Evolutionary conservation across 2,113 vertebrate genomes (phyloP).

Genomic region (Sakesphorus luctuosus): DNA sequence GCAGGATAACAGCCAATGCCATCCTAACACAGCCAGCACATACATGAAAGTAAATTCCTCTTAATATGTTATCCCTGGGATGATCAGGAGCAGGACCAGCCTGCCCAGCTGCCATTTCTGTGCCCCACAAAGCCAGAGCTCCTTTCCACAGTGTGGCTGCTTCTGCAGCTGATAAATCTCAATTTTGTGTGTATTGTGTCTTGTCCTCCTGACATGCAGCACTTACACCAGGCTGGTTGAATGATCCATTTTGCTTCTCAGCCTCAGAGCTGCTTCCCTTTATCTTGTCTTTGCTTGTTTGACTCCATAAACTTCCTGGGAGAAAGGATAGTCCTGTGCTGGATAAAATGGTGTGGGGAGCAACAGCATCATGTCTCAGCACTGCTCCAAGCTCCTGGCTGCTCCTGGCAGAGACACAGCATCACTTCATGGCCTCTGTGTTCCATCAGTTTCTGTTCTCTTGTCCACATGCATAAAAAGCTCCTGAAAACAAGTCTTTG

Average conservation of each 20-base stretch:
- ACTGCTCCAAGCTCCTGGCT: neutral
- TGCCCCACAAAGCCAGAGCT: neutral
- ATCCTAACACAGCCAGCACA: neutral
- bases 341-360: fast-evolving
- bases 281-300: neutral
- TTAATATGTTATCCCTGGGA: neutral
- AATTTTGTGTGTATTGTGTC: neutral
- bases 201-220: neutral
- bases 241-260: neutral
- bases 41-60: neutral
- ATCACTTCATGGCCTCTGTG: neutral
- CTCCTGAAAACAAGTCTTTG: neutral
- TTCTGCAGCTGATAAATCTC: neutral
- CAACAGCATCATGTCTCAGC: neutral
- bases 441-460: neutral
- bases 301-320: neutral
- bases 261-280: neutral
- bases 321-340: neutral
- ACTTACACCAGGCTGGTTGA: neutral
- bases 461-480: neutral
- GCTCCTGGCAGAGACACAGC: neutral
- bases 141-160: neutral
- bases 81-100: neutral
- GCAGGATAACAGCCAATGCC: neutral
- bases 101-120: neutral